Base-by-base conservation (phyloP, 53 echinoderm and acorn worm genomes). In the Patiria pectinifera region DNA sequence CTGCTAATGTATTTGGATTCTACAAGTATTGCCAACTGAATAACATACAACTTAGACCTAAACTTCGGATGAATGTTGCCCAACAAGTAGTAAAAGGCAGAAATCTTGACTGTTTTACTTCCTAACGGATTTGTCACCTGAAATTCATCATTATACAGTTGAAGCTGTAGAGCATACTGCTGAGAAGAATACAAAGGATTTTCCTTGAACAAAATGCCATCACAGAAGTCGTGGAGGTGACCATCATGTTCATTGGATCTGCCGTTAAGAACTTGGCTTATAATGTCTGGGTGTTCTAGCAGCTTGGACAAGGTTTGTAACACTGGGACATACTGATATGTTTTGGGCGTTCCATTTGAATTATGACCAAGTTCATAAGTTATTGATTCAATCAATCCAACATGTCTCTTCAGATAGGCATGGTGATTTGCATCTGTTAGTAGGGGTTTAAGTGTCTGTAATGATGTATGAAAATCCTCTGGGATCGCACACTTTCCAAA, bases 1-100 rank as follows among this genome's bases (percentile, higher is more conserved):
- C 12, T 86, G 23, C 91, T 74, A 11, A 93, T 62, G 69, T 91
- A 83, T 35, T 71, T 59, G 23, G 84, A 83, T 83, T 83, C 83
- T 83, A 61, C 83, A 83, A 83, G 60, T 21, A 83, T 21, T 25
- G 83, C 83, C 35, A 83, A 83, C 83, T 83, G 83, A 60, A 83
- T 83, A 60, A 83, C 83, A 83, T 83, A 83, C 35, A 61, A 25
- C 62, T 83, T 83, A 12, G 83, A 83, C 62, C 83, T 83, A 61
- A 61, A 62, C 35, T 83, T 35, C 62, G 83, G 11, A 22, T 83
- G 24, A 13, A 83, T 60, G 62, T 83, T 83, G 14, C 83, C 83
- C 60, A 83, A 60, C 23, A 24, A 22, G 83, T 25, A 83, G 62
- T 83, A 83, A 62, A 83, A 83, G 3, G 83, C 62, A 61, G 83